Evolutionary conservation across 1,140 invertebrate species (phyloP).

Genomic region (Diorhabda carinulata): DNA sequence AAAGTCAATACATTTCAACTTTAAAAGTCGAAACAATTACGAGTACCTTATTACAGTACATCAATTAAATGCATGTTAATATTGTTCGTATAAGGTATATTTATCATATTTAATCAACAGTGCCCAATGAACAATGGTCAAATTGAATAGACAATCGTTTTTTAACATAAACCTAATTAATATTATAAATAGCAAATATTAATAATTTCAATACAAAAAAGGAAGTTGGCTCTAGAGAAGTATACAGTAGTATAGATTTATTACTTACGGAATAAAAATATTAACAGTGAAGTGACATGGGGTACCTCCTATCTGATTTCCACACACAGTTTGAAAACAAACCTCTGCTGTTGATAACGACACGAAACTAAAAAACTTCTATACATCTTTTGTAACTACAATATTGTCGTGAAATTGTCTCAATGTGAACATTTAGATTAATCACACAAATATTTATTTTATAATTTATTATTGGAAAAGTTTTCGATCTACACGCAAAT

Average conservation of each 20-base stretch:
- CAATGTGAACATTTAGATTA: slow-evolving; percentile 3
- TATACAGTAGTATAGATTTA: background rate
- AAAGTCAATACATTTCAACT: too few relatives aligned
- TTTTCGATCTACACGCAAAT: background rate
- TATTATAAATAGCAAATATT: too few relatives aligned
- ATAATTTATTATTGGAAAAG: background rate
- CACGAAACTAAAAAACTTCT: background rate
- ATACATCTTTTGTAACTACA: background rate
- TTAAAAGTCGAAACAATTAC: too few relatives aligned
- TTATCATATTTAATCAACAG: too few relatives aligned
- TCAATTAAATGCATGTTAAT: too few relatives aligned
- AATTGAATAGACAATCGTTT: too few relatives aligned
- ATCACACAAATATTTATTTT: slow-evolving; percentile 3
- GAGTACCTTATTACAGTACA: too few relatives aligned
- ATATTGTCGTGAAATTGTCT: background rate
- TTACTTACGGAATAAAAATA: slow-evolving; percentile 1
- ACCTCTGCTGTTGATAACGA: background rate
- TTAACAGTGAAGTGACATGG: background rate
- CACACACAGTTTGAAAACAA: slow-evolving; percentile 4
- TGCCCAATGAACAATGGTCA: too few relatives aligned
- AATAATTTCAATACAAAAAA: too few relatives aligned
- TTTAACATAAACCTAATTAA: too few relatives aligned
- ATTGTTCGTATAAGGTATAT: too few relatives aligned
- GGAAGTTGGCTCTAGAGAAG: too few relatives aligned
- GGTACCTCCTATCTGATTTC: background rate